Evolutionary conservation across 2,888 invertebrate genomes (phyloP), one percentile per base, ranked within the genome.

Genomic region (Physocephala rufipes): DNA sequence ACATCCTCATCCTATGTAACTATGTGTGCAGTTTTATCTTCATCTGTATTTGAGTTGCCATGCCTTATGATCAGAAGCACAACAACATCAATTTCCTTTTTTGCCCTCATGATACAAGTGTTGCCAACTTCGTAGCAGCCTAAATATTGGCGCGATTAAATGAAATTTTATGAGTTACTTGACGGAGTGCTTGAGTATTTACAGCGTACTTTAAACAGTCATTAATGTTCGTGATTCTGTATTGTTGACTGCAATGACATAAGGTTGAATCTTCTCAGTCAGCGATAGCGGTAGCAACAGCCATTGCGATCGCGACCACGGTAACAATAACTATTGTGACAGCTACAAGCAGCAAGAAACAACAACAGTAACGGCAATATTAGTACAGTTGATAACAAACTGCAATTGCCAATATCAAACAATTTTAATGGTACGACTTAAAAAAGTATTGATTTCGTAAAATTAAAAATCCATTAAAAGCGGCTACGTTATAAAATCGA

Each of bases 131-230:
- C n/a, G 4, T 12, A 13, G 21, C 53, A 19, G n/a, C 58, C 28
- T 24, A 26, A 24, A n/a, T n/a, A n/a, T n/a, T 5, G 5, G 16
- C 21, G 21, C 3, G 16, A 62, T 36, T 62, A 21, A 45, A 19
- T 5, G 36, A 43, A 3, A 19, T 16, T 61, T 61, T 61, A 61
- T 16, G 61, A 61, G 61, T 61, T 61, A 61, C 43, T 36, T 36
- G n/a, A 4, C 30, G 30, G 61, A 36, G 12, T 61, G 24, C 53
- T 9, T 21, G 21, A 12, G 4, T 19, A 5, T n/a, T n/a, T n/a
- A 15, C 49, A 3, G 55, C 55, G 2, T 21, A 24, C 24, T 55
- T 55, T 58, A 28, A 24, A 28, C 15, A 13, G 58, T 24, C 28
- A 58, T 58, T 58, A 58, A 58, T 55, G 3, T 21, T 24, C 24